Percentiles rank a stretch among this genome's conserved stretches.
Evolutionary conservation across 2,888 invertebrate species (phyloP).

Genomic region (Mongoloraphidia duomilia): DNA sequence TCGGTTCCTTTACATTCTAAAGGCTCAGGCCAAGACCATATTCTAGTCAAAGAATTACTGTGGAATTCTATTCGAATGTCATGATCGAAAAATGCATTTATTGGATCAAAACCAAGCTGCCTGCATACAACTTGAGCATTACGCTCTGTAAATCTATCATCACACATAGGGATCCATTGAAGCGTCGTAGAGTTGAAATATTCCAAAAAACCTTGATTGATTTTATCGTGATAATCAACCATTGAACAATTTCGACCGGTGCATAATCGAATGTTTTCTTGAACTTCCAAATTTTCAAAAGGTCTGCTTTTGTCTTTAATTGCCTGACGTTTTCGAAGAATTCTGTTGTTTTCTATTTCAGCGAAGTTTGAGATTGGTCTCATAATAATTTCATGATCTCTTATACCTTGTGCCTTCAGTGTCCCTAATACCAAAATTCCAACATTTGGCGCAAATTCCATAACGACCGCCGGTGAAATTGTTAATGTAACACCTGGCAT

Average conservation of each 20-base stretch:
- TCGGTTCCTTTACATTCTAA: conserved; percentile 71
- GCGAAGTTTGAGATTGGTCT: conserved; percentile 36
- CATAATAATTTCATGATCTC: conserved; percentile 65
- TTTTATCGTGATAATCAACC: conserved; percentile 34
- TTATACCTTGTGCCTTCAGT: conserved; percentile 66
- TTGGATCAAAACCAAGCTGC: conserved; percentile 76
- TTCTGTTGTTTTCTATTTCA: conserved; percentile 29
- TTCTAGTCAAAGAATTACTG: conserved; percentile 69
- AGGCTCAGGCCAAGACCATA: conserved; percentile 94
- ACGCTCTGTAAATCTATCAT: conserved; percentile 85
- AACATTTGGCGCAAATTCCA: conserved; percentile 92
- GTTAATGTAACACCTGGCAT: conserved; percentile 86
- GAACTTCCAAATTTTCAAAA: conserved; percentile 39
- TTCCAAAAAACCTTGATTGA: conserved; percentile 79
- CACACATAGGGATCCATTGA: conserved; percentile 96
- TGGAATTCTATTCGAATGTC: conserved; percentile 79
- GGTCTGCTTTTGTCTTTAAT: conserved; percentile 13
- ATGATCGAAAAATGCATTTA: conserved; percentile 78
- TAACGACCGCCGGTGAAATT: conserved; percentile 74
- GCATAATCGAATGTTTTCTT: conserved; percentile 61
- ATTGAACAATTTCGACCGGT: conserved; percentile 57
- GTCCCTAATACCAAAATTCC: conserved; percentile 90
- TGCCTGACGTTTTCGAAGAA: conserved; percentile 28
- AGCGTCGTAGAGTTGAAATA: conserved; percentile 89
- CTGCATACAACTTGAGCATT: conserved; percentile 95